Base-by-base conservation (phyloP, 2,113 vertebrate genomes). In the Hyperopisus bebe region DNA sequence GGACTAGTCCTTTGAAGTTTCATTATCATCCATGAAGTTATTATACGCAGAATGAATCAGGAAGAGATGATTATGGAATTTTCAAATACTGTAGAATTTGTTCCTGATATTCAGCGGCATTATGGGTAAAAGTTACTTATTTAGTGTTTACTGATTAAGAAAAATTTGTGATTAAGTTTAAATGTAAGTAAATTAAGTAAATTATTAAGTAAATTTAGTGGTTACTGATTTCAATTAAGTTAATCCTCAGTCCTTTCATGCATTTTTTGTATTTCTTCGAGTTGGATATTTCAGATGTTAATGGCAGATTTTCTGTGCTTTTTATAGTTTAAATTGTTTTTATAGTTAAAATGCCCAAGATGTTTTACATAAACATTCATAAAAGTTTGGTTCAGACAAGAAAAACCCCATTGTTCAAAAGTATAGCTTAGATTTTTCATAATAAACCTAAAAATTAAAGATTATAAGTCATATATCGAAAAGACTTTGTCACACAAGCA, bases 201-300 rank as follows among this genome's bases (percentile, higher is more conserved):
- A 51, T 51, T 3, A 51, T 50, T 50, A 15, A 50, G 48, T 50
- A 50, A 50, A 50, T 50, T 15, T 50, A 50, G 11, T 50, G 48
- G 10, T 50, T 50, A 17, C 2, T 51, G 50, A 17, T 51, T 51
- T 51, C 15, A 55, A 21, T 55, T 21, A 19, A 21, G 17, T 21
- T 55, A 55, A 55, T 51, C 15, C 50, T 51, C 92, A 91, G 94
- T 93, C 94, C 91, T 95, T 94, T 93, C 94, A 93, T 94, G 95
- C 93, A 94, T 93, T 55, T 88, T 80, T 90, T 93, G 89, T 92
- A 94, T 91, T 91, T 93, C 93, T 94, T 94, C 92, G 93, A 94
- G 94, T 94, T 90, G 92, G 91, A 92, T 94, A 91, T 94, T 95
- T 95, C 94, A 95, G 92, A 93, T 74, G 93, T 92, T 94, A 94